These are phyloP conservation scores for Acrobasis repandana DNA, from an alignment of 2,888 invertebrate genomes.

Conservation along the genomic window DNA sequence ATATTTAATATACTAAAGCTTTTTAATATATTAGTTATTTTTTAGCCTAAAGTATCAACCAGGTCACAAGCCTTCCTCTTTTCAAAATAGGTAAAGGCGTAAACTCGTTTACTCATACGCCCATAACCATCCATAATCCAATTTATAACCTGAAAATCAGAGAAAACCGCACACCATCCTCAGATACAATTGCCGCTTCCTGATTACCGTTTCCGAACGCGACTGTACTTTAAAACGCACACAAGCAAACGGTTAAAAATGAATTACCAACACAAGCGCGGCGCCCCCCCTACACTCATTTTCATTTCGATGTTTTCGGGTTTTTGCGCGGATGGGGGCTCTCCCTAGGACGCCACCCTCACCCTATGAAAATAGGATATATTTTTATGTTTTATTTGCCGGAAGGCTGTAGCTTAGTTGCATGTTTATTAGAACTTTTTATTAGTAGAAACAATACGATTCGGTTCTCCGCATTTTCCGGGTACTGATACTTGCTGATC, in stretches of 20 bases:
- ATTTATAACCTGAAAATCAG: neutral
- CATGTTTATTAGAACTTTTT: constrained; percentile 83
- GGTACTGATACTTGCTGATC: constrained; percentile 44
- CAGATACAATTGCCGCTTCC: neutral
- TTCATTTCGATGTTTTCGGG: constrained; percentile 84
- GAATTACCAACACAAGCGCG: constrained; percentile 80
- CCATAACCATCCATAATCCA: neutral
- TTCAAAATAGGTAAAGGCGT: too few species aligned
- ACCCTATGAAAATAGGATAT: constrained; percentile 83
- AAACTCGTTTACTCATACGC: neutral
- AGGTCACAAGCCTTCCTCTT: too few species aligned
- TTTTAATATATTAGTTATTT: too few species aligned
- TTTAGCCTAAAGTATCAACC: too few species aligned
- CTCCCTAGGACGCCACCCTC: constrained; percentile 55
- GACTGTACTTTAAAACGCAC: constrained; percentile 82
- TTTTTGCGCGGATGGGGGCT: constrained; percentile 79
- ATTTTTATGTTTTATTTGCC: constrained; percentile 84
- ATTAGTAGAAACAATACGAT: constrained; percentile 78
- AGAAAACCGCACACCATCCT: neutral
- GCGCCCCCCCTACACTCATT: constrained; percentile 78
- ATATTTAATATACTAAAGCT: too few species aligned
- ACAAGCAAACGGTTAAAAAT: constrained; percentile 82
- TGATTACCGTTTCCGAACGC: constrained; percentile 26
- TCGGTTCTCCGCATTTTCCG: constrained; percentile 52
- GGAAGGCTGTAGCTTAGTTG: constrained; percentile 82